phyloP scores from a whole-genome alignment of 2,797 vertebrate species.

The Etheostoma nigrum region DNA sequence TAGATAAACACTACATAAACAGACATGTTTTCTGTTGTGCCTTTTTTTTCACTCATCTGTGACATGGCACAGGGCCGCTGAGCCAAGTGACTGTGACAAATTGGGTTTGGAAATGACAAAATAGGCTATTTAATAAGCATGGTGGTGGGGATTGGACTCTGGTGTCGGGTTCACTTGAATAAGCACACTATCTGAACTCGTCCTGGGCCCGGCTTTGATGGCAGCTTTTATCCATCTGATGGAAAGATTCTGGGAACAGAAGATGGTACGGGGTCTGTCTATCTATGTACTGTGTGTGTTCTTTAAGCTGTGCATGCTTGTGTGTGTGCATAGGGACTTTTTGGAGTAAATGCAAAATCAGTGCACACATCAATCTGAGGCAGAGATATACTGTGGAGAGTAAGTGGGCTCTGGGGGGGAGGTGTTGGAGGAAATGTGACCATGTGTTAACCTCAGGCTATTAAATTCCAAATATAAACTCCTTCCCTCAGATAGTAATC shows the following conservation, averaged over 20 bases:
- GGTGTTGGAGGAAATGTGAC: slow-evolving; percentile 28
- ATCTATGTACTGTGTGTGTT: slow-evolving; percentile 32
- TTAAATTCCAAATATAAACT: slow-evolving; percentile 75
- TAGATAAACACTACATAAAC: slow-evolving; percentile 52
- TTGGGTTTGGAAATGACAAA: slow-evolving; percentile 83
- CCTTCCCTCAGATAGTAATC: slow-evolving; percentile 67
- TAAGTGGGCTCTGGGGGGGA: slow-evolving; percentile 30
- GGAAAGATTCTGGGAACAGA: slow-evolving; percentile 73
- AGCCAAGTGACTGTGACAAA: slow-evolving; percentile 82
- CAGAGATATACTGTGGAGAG: slow-evolving; percentile 57
- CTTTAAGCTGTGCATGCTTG: not conserved
- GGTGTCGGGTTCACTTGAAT: slow-evolving; percentile 77
- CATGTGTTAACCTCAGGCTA: slow-evolving; percentile 72
- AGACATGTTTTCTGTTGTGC: slow-evolving; percentile 58
- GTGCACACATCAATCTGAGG: slow-evolving; percentile 67
- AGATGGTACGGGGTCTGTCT: slow-evolving; percentile 54
- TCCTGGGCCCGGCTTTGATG: slow-evolving; percentile 81
- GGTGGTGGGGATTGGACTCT: slow-evolving; percentile 78
- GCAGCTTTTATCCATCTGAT: slow-evolving; percentile 82
- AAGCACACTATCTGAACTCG: slow-evolving; percentile 80
- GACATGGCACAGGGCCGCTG: slow-evolving; percentile 61
- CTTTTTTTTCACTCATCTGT: slow-evolving; percentile 43
- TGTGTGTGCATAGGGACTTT: slow-evolving; percentile 31
- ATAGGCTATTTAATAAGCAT: slow-evolving; percentile 80
- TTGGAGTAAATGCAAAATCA: slow-evolving; percentile 70